Evolutionary conservation across 2,797 vertebrate genomes (phyloP), one percentile per base, ranked within the genome.

Genomic region (Mallotus villosus): DNA sequence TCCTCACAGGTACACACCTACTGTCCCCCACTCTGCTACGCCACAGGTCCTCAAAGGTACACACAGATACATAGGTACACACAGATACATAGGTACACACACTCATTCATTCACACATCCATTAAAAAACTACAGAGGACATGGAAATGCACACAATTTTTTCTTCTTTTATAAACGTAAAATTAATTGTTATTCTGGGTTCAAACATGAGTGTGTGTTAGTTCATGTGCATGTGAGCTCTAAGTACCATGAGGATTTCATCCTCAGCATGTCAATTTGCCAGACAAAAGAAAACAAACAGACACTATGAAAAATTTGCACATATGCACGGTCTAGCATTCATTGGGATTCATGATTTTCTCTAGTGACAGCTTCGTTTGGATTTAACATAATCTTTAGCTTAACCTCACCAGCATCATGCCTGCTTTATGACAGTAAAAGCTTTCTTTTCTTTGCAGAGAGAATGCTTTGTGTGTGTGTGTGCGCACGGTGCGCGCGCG

Each of bases 241-340:
- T 27, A 14, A 22, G 7, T 27, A 14, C 22, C 59, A 2, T 12
- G 59, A 80, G 25, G 25, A 79, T 78, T 78, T 78, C 79, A 9
- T 27, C 59, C 79, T 69, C 64, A 76, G 73, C 79, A 75, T 68
- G 76, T 67, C 74, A 68, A 59, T 81, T 73, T 78, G 75, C 78
- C 71, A 75, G 75, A 78, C 81, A 75, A 79, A 81, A 81, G 82
- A 27, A 8, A 16, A 61, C 75, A 65, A 68, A 24, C 63, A 25
- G 29, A 62, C 37, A 62, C 77, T 63, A 70, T 60, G 4, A 41
- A 27, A 64, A 27, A 64, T 16, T n/a, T 19, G 34, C 63, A 37
- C 63, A 21, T 6, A 64, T 32, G 34, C 63, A 64, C 63, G 19
- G 25, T 7, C 63, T 41, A 41, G 37, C 2, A 14, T 46, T 46